Evolutionary conservation across 2,888 invertebrate genomes (phyloP).

Genomic region (Nephrotoma flavescens): DNA sequence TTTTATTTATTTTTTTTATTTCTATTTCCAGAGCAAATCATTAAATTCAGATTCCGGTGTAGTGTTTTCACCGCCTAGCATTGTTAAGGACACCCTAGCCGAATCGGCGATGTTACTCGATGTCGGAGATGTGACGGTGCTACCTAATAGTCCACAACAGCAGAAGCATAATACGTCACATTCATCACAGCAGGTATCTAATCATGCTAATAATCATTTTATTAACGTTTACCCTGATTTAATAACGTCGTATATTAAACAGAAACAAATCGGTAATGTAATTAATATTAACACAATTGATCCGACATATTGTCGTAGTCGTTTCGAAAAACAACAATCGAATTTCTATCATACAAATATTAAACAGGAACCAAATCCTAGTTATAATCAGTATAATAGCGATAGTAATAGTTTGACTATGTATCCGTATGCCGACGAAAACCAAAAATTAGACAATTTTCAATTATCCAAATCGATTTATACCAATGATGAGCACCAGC

Average conservation of each 20-base stretch:
- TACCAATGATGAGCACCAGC: not conserved
- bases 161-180: not conserved
- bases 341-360: not conserved
- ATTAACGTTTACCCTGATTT: not conserved
- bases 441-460: conserved; percentile 4
- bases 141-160: not conserved
- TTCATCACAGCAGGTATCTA: not conserved
- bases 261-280: not conserved
- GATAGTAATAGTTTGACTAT: not conserved
- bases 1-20: conserved; percentile 3
- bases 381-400: conserved; percentile 11
- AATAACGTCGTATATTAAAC: not conserved
- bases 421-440: conserved; percentile 11
- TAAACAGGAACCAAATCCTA: not conserved
- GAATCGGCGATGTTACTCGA: conserved; percentile 26
- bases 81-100: conserved; percentile 63
- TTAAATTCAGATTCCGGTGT: conserved; percentile 55
- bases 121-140: conserved; percentile 16
- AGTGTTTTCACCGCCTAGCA: conserved; percentile 74
- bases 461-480: conserved; percentile 9
- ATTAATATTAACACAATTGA: not conserved
- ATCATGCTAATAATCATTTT: not conserved
- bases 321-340: not conserved
- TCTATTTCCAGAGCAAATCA: conserved; percentile 63
- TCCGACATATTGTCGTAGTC: not conserved